Percentiles rank a stretch among this genome's conserved stretches.
These are phyloP conservation scores for Pelagia noctiluca DNA, from an alignment of 30 jellyfish, hydroid and myxozoan species.

Conservation along the genomic window DNA sequence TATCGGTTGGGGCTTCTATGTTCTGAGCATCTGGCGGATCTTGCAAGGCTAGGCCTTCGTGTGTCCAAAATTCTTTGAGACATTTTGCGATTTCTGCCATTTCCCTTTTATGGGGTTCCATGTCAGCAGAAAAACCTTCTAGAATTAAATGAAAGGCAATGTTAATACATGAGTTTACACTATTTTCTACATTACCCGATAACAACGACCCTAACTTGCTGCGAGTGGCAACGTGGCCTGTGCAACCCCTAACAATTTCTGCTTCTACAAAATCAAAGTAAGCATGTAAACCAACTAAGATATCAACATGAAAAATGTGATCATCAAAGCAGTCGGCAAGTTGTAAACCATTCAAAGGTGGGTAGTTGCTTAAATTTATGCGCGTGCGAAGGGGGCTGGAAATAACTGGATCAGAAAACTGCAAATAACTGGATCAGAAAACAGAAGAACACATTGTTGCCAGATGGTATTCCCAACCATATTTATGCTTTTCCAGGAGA, in stretches of 20 bases:
- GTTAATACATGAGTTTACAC: background rate
- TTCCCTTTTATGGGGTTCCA: background rate
- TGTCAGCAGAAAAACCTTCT: background rate
- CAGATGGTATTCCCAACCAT: constrained; percentile 6
- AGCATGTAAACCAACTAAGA: constrained; percentile 17
- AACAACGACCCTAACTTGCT: constrained; percentile 53
- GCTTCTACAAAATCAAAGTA: constrained; percentile 33
- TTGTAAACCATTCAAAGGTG: background rate
- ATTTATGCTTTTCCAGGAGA: constrained; percentile 3
- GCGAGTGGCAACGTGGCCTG: constrained; percentile 38
- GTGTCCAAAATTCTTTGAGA: too few relatives aligned
- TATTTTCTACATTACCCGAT: constrained; percentile 8
- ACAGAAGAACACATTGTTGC: background rate
- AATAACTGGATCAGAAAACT: background rate
- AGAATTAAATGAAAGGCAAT: constrained; percentile 4
- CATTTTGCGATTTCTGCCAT: too few relatives aligned
- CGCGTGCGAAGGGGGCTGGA: background rate
- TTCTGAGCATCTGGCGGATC: too few relatives aligned
- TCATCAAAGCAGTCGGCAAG: constrained; percentile 4
- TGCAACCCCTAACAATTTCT: constrained; percentile 13
- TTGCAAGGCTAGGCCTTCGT: too few relatives aligned
- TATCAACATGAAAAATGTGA: background rate
- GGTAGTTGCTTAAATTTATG: background rate
- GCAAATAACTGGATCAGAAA: background rate
- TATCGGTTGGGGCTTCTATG: background rate